Percentiles rank a stretch among this genome's conserved stretches.
Conservation (phyloP, 2,113 vertebrate genomes). For the Rhegmatorhina hoffmannsi region DNA sequence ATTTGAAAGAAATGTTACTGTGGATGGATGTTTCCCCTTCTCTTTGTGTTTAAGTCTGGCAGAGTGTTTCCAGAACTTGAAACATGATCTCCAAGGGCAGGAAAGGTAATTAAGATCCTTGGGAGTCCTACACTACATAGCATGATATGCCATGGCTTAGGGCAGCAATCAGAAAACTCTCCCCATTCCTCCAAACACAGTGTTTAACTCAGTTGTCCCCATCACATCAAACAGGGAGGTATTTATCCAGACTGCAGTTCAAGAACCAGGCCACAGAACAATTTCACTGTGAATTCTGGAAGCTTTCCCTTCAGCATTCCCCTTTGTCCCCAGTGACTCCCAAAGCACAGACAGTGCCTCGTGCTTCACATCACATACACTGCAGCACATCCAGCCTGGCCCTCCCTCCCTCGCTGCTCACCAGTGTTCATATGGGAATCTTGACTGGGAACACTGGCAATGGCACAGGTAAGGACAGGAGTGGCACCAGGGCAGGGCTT, state of each 20-base stretch:
- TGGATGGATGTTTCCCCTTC: neutral
- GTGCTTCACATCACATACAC: neutral
- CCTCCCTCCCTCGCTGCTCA: neutral
- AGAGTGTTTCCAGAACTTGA: constrained; percentile 39
- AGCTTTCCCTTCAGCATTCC: neutral
- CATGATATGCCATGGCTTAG: neutral
- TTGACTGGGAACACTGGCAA: neutral
- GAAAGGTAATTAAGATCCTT: neutral
- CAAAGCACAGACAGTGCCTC: neutral
- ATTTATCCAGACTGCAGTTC: neutral
- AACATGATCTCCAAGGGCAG: neutral
- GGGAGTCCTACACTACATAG: neutral
- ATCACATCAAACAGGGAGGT: neutral
- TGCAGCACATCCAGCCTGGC: fast-evolving
- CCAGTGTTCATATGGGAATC: fast-evolving
- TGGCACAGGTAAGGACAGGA: fast-evolving
- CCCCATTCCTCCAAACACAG: fast-evolving
- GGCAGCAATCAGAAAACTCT: neutral
- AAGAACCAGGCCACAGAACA: neutral
- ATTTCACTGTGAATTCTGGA: neutral
- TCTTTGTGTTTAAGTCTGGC: neutral
- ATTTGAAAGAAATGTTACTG: neutral
- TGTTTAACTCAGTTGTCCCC: neutral
- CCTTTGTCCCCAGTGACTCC: neutral
- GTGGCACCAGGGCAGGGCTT: fast-evolving